phyloP scores from a whole-genome alignment of 2,888 invertebrate species.

The Oscheius sp. region DNA sequence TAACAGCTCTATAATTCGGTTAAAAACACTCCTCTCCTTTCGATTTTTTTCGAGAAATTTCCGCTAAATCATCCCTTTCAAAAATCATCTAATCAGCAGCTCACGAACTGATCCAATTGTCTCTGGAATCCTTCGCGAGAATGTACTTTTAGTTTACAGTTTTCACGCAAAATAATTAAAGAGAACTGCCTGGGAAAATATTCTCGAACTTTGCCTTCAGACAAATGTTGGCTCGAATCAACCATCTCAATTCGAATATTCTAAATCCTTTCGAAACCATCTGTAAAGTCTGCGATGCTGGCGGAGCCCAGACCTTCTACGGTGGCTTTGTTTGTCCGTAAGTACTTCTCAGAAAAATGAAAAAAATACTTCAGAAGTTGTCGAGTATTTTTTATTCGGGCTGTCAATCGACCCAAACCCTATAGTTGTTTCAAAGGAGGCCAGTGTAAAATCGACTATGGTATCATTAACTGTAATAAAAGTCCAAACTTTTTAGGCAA shows the following conservation, averaged over 20 bases:
- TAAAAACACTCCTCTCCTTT: neutral
- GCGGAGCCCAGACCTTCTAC: conserved; percentile 18
- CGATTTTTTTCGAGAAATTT: neutral
- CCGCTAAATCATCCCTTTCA: neutral
- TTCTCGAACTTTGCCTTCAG: neutral
- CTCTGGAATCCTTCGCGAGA: neutral
- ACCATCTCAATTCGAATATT: too few species aligned
- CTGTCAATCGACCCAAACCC: neutral
- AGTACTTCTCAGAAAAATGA: neutral
- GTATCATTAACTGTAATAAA: neutral
- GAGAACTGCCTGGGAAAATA: neutral
- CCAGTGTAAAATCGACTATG: neutral
- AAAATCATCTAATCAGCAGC: neutral
- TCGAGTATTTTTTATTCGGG: conserved; percentile 14
- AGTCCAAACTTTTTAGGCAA: neutral
- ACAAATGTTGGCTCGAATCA: too few species aligned
- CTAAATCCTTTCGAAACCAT: neutral
- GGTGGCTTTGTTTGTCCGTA: conserved; percentile 19
- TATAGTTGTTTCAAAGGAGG: conserved; percentile 16
- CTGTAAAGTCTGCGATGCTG: neutral
- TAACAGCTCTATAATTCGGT: too few species aligned
- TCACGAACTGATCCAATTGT: neutral
- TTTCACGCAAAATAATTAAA: neutral
- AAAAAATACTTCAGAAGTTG: conserved; percentile 18
- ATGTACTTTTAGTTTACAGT: too few species aligned